Percentiles rank a stretch among this genome's conserved stretches.
Conservation (phyloP, 1,140 invertebrate genomes). For the Pogonognathellus flavescens region DNA sequence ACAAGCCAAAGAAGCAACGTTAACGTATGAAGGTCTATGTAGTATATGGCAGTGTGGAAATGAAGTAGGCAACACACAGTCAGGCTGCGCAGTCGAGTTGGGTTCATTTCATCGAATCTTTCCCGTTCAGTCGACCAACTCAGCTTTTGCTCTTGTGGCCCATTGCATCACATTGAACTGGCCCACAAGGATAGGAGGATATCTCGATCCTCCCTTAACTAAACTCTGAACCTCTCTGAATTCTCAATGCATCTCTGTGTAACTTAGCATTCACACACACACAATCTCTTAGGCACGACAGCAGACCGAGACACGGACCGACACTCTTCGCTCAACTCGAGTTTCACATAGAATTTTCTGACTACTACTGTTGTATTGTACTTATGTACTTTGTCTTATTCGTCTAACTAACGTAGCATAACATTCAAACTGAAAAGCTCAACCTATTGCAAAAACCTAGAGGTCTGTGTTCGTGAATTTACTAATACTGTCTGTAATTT, state of each 20-base stretch:
- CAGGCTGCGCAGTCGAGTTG: slow-evolving; percentile 35
- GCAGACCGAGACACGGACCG: too few relatives aligned
- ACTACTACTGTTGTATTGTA: not conserved
- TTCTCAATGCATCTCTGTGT: not conserved
- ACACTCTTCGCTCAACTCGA: not conserved
- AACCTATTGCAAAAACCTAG: not conserved
- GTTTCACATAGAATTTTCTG: not conserved
- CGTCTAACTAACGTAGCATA: too few relatives aligned
- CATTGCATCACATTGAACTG: slow-evolving; percentile 40
- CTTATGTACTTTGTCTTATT: too few relatives aligned
- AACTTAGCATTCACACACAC: not conserved
- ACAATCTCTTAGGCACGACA: not conserved
- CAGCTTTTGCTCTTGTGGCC: slow-evolving; percentile 42
- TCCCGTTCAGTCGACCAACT: not conserved
- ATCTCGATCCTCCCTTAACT: slow-evolving; percentile 12
- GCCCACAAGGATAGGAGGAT: slow-evolving; percentile 37
- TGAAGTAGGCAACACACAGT: slow-evolving; percentile 14
- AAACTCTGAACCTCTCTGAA: not conserved
- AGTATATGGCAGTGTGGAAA: not conserved
- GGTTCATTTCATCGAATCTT: slow-evolving; percentile 40
- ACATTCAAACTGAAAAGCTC: too few relatives aligned
- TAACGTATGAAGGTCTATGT: not conserved
- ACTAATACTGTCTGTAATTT: too few relatives aligned
- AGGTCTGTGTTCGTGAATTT: not conserved
- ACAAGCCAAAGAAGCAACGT: not conserved